A percentile compares a stretch with the other conserved stretches of the same genome.
phyloP scores from a whole-genome alignment of 2,797 vertebrate genomes.

The Argentina silus region DNA sequence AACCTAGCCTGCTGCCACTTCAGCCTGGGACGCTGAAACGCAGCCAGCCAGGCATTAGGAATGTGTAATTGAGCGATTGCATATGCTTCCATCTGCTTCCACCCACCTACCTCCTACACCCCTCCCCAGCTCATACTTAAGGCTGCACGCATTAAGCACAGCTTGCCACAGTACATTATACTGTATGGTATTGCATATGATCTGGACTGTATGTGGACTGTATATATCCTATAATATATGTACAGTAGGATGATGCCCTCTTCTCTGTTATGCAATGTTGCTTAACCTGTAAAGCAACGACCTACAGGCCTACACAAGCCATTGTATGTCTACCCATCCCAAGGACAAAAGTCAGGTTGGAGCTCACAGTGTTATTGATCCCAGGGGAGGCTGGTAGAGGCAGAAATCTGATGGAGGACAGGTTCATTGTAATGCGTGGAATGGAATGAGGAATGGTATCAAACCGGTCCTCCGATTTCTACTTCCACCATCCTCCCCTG shows the following conservation, averaged over 20 bases:
- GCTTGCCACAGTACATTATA: neutral
- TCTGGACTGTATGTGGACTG: too few relatives aligned
- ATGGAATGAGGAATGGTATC: too few relatives aligned
- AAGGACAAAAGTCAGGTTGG: neutral
- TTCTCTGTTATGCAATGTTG: neutral
- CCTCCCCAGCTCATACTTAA: neutral
- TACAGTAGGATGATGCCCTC: neutral
- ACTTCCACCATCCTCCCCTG: too few relatives aligned
- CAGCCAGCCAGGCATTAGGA: conserved; percentile 15
- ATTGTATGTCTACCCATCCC: neutral
- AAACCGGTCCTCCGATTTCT: too few relatives aligned
- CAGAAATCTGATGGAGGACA: too few relatives aligned
- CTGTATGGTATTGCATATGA: neutral
- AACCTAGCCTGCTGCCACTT: conserved; percentile 23
- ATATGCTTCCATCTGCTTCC: conserved; percentile 4
- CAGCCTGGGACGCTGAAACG: conserved; percentile 31
- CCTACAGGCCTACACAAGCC: neutral
- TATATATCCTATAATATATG: neutral
- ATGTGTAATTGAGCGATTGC: conserved; percentile 19
- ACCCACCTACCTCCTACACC: neutral
- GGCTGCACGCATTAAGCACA: neutral
- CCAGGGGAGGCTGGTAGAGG: too few relatives aligned
- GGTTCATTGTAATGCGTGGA: too few relatives aligned
- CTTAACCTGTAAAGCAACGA: neutral
- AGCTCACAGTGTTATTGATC: neutral